These are phyloP conservation scores for Pseudomyrmex gracilis DNA, from an alignment of 1,140 invertebrate genomes.

Conservation along the genomic window DNA sequence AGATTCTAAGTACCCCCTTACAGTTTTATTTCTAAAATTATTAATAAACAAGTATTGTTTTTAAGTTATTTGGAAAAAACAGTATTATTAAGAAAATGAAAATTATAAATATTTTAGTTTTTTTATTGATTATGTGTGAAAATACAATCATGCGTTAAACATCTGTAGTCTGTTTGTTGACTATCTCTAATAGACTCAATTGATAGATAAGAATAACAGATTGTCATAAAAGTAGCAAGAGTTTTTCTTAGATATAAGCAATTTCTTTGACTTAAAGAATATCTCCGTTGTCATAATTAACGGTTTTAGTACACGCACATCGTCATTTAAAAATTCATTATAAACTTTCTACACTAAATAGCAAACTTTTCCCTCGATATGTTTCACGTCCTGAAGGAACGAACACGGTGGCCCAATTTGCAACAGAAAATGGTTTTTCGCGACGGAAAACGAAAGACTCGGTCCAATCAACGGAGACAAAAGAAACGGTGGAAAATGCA, in stretches of 20 bases:
- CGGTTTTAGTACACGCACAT: not conserved
- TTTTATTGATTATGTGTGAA: not conserved
- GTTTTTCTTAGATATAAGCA: not conserved
- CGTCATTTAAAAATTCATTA: slow-evolving; percentile 19
- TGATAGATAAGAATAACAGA: not conserved
- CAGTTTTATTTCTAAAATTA: not conserved
- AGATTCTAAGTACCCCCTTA: not conserved
- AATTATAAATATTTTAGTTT: not conserved
- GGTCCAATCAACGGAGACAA: slow-evolving; percentile 64
- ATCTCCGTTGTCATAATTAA: slow-evolving; percentile 14
- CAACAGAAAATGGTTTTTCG: slow-evolving; percentile 23
- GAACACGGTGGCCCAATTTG: slow-evolving; percentile 32
- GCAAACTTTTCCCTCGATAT: slow-evolving; percentile 11
- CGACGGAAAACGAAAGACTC: slow-evolving; percentile 34
- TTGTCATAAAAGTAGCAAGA: too few relatives aligned
- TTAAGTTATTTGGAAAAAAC: too few relatives aligned
- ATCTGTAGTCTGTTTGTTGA: slow-evolving; percentile 5
- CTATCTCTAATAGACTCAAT: slow-evolving; percentile 1
- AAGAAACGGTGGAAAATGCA: slow-evolving; percentile 60
- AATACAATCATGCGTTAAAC: slow-evolving; percentile 18
- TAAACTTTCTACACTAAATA: slow-evolving; percentile 38
- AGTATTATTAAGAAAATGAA: not conserved
- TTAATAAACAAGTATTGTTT: not conserved
- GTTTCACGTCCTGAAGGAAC: slow-evolving; percentile 36
- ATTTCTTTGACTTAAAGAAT: slow-evolving; percentile 5